These are phyloP conservation scores for Andrena praecox DNA, from an alignment of 2,888 invertebrate genomes.

Conservation along the genomic window DNA sequence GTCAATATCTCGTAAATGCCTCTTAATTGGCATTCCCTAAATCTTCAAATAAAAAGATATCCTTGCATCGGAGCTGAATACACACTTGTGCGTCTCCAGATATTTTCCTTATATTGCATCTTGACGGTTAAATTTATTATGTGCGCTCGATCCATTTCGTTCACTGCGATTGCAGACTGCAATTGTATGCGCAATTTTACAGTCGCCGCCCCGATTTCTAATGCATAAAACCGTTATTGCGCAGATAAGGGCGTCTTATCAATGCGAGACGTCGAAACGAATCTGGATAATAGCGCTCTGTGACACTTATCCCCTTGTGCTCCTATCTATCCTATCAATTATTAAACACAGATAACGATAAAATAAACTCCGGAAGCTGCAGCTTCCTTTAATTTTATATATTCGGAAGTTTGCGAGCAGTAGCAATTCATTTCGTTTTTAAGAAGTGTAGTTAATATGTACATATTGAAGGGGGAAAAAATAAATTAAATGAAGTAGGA, in stretches of 20 bases:
- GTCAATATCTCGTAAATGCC: too few relatives aligned
- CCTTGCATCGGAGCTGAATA: neutral
- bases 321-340: slow-evolving; percentile 1
- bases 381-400: neutral
- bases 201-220: neutral
- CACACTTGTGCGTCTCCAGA: neutral
- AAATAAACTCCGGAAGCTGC: neutral
- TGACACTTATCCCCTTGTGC: slow-evolving; percentile 8
- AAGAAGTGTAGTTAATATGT: too few relatives aligned
- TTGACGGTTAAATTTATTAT: neutral
- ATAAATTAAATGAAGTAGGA: too few relatives aligned
- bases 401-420: neutral
- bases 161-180: neutral
- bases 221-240: slow-evolving; percentile 8
- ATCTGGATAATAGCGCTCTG: slow-evolving; percentile 4
- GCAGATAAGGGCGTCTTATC: slow-evolving; percentile 31
- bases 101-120: neutral
- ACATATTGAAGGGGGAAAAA: too few relatives aligned
- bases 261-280: neutral
- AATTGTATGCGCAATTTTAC: neutral
- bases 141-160: neutral
- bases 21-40: too few relatives aligned
- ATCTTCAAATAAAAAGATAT: neutral
- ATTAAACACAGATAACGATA: neutral
- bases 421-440: neutral